Percentiles rank a stretch among this genome's conserved stretches.
phyloP scores from a whole-genome alignment of 2,113 vertebrate species.

The Poeciliopsis prolifica region DNA sequence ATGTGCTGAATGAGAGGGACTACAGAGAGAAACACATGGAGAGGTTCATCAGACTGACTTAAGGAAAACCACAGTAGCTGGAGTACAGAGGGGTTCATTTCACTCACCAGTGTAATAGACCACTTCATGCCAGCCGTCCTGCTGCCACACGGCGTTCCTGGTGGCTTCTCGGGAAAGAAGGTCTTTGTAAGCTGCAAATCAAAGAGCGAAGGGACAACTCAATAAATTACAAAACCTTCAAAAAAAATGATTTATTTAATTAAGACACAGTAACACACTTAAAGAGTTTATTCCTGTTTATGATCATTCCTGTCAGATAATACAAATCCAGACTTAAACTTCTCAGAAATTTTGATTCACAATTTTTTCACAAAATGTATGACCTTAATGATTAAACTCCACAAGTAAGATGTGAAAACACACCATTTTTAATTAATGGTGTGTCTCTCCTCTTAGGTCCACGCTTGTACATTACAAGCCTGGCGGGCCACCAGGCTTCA shows the following conservation, averaged over 20 bases:
- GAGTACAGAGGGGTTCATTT: not conserved
- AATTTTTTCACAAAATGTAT: too few species aligned
- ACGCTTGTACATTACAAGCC: too few species aligned
- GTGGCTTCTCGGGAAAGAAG: constrained; percentile 91
- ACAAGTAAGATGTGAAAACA: too few species aligned
- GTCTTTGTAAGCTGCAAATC: constrained; percentile 89
- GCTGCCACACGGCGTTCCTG: constrained; percentile 91
- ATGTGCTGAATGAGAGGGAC: constrained; percentile 98
- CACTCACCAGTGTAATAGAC: constrained; percentile 95
- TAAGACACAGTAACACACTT: not conserved
- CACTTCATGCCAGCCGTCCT: constrained; percentile 93
- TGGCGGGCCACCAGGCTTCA: too few species aligned
- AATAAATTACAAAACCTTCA: too few species aligned
- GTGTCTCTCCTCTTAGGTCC: too few species aligned
- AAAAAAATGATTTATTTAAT: not conserved
- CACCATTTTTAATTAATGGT: too few species aligned
- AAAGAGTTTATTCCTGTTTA: not conserved
- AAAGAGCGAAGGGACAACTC: not conserved
- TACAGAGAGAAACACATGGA: constrained; percentile 52
- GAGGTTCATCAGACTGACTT: not conserved
- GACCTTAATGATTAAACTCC: too few species aligned
- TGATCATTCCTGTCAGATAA: too few species aligned
- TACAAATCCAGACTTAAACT: not conserved
- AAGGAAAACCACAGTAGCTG: not conserved
- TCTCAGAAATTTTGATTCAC: not conserved